Conservation (phyloP, 2,113 vertebrate species). For the Sclerurus mexicanus region DNA sequence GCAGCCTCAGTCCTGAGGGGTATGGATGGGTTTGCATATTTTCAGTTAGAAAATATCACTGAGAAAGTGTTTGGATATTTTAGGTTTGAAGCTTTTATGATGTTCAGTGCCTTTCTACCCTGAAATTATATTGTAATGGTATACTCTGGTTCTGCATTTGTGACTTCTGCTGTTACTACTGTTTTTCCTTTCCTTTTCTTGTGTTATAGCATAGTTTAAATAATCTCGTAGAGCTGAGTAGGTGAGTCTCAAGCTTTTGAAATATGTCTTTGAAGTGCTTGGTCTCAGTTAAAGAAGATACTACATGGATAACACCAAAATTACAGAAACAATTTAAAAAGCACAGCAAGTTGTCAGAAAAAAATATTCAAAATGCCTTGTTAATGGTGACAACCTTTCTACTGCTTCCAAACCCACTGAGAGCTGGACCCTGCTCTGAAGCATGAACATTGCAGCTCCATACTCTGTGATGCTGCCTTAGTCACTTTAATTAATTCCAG, state of each 20-base stretch:
- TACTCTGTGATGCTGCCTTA: background rate
- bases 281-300: background rate
- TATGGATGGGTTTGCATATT: conserved; percentile 10
- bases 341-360: background rate
- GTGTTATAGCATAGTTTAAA: background rate
- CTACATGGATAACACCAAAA: background rate
- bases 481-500: background rate
- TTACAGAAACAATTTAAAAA: background rate
- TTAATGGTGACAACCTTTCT: background rate
- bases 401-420: background rate
- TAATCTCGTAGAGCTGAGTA: background rate
- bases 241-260: background rate
- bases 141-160: conserved; percentile 5
- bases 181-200: background rate
- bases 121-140: conserved; percentile 28
- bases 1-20: background rate
- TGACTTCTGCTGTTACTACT: conserved; percentile 1
- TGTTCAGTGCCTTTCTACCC: conserved; percentile 48
- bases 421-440: background rate
- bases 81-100: conserved; percentile 33
- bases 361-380: background rate
- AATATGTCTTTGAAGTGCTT: background rate
- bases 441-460: background rate
- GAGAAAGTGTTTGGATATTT: conserved; percentile 17
- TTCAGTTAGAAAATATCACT: background rate